Base-by-base conservation (phyloP, 92 coral and sea anemone species). In the Nematostella vectensis region DNA sequence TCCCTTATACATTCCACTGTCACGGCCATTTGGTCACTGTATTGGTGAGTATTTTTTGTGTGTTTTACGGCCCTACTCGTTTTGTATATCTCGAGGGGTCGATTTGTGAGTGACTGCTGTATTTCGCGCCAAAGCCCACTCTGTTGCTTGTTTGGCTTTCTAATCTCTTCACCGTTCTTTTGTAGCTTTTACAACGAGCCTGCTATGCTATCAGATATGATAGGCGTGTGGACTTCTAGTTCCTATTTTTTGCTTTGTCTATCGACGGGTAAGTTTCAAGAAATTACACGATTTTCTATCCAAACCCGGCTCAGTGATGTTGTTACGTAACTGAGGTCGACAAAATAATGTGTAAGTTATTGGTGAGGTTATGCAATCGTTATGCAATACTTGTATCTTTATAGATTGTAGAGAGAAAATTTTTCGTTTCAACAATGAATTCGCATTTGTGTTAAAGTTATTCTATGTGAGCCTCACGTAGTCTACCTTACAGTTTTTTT, bases 1-100 rank as follows among this genome's bases (percentile, higher is more conserved):
- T 87, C 96, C 15, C 67, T 80, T 22, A 49, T 77, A 11, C 89
- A 87, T 26, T 65, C 96, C 11, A 48, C 58, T 15, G 29, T 87
- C 21, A 68, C 89, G 6, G 96, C 89, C 38, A 36, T 69, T 9
- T 31, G 81, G 38, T 73, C 95, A 2, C 48, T 77, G 22, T 61
- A 55, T 66, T 62, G 91, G 91, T 83, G 43, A 61, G 75, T 25
- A 24, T 6, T 33, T 33, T 33, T 33, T 6, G 6, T n/a, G n/a
- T n/a, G n/a, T n/a, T n/a, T n/a, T n/a, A n/a, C n/a, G n/a, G n/a
- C n/a, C n/a, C 15, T 33, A 33, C 40, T 15, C 40, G 6, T 33
- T 15, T 33, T 33, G 40, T 33, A 6, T 33, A 33, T 33, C 15
- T 15, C 15, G 6, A 33, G 15, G 40, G n/a, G n/a, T n/a, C n/a